phyloP scores from a whole-genome alignment of 2,888 invertebrate species.

The Pammene aurita region DNA sequence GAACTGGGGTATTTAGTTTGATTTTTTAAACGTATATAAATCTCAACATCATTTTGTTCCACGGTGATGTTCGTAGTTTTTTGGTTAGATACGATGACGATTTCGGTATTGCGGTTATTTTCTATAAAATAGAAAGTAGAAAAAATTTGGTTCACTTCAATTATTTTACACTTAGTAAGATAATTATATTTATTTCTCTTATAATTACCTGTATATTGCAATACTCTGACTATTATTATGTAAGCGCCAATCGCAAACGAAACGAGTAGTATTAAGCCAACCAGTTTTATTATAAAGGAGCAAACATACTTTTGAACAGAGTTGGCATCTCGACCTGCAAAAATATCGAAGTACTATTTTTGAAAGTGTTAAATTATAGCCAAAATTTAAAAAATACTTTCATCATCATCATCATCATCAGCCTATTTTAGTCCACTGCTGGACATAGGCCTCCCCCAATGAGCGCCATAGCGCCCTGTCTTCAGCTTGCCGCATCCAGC shows the following conservation, averaged over 20 bases:
- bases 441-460: too few species aligned
- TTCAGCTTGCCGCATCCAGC: too few species aligned
- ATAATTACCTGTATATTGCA: constrained; percentile 59
- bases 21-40: constrained; percentile 60
- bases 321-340: constrained; percentile 58
- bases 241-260: constrained; percentile 57
- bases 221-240: constrained; percentile 55
- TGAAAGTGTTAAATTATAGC: too few species aligned
- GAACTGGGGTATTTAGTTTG: constrained; percentile 48
- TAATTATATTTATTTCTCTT: neutral
- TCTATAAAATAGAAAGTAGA: constrained; percentile 50
- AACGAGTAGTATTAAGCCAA: constrained; percentile 55
- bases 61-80: constrained; percentile 60
- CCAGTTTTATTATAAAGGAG: constrained; percentile 57
- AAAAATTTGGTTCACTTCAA: neutral
- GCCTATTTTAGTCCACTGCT: too few species aligned
- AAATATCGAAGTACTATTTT: neutral
- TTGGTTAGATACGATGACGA: constrained; percentile 60
- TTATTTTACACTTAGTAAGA: too few species aligned
- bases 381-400: too few species aligned
- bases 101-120: constrained; percentile 57
- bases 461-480: too few species aligned
- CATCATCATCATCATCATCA: too few species aligned
- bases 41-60: constrained; percentile 54
- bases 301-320: constrained; percentile 56